Evolutionary conservation across 2,888 invertebrate species (phyloP), one percentile per base, ranked within the genome.

Genomic region (Abrostola triplasia): DNA sequence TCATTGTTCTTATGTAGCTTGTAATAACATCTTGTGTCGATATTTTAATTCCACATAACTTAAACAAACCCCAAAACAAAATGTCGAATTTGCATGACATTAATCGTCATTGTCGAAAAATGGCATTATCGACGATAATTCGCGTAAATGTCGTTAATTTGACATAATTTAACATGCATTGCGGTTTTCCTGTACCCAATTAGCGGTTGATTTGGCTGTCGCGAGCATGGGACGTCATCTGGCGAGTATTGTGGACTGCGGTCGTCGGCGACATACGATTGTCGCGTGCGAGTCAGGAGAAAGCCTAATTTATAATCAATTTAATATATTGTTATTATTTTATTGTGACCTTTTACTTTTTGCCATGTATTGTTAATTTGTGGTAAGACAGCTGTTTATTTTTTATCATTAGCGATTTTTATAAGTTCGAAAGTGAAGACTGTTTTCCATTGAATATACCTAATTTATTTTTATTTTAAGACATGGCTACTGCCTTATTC

Each of bases 111-210:
- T 12, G 36, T 38, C 57, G 38, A 55, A 63, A 71, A 52, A 52
- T 36, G 13, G 62, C 51, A 60, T 80, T 79, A 76, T 57, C 69
- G 64, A 42, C 67, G 61, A 73, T 83, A 85, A 86, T 88, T 86
- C 79, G 77, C 68, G 67, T 86, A 84, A 87, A 85, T 81, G 81
- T 82, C 81, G 83, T 83, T 81, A 88, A 88, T 84, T 86, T 74
- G 75, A 78, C 73, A 75, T 77, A 86, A 81, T 82, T 86, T 80
- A 79, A 80, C 75, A 76, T 79, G 70, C 68, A 68, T 65, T 88
- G 90, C 76, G 90, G 90, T 89, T 87, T 82, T 77, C 73, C 73
- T 84, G 58, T 87, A 79, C 73, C 77, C 85, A 88, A 91, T 93
- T 92, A 90, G 90, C 77, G 91, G 92, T 92, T 73, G 84, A 73